phyloP scores from a whole-genome alignment of 37 sponge, comb jelly and placozoan species.

The Oopsacas minuta region DNA sequence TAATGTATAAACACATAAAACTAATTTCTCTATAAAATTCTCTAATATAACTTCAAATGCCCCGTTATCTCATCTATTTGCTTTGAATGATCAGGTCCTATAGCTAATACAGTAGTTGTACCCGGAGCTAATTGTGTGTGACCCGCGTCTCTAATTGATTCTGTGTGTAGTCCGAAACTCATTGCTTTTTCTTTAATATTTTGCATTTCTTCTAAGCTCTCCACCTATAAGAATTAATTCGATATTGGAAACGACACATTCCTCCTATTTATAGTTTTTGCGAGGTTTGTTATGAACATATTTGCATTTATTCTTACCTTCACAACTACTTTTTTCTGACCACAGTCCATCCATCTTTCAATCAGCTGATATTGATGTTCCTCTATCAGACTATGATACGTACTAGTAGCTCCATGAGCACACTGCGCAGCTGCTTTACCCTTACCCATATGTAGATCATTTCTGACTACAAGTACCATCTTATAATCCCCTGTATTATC shows the following conservation, averaged over 20 bases:
- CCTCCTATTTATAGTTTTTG: neutral
- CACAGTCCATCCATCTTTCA: constrained; percentile 50
- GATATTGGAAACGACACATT: neutral
- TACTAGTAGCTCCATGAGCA: neutral
- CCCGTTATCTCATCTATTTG: constrained; percentile 64
- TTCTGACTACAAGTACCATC: constrained; percentile 86
- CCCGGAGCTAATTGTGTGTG: constrained; percentile 97
- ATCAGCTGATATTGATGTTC: constrained; percentile 29
- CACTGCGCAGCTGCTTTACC: constrained; percentile 83
- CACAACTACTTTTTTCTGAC: constrained; percentile 73
- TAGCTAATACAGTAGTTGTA: constrained; percentile 73
- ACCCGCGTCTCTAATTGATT: constrained; percentile 87
- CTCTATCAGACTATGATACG: neutral
- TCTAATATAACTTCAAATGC: constrained; percentile 69
- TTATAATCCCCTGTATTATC: constrained; percentile 48
- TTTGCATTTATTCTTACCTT: constrained; percentile 41
- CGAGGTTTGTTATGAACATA: too few species aligned
- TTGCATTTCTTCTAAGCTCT: constrained; percentile 15
- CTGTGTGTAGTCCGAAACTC: constrained; percentile 38
- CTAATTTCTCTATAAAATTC: neutral
- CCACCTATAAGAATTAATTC: neutral
- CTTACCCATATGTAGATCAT: constrained; percentile 97
- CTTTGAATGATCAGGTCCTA: constrained; percentile 74
- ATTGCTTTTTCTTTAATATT: neutral
- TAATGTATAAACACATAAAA: neutral